Percentiles rank a stretch among this genome's conserved stretches.
phyloP scores from a whole-genome alignment of 2,888 invertebrate species.

The Elegia similella region DNA sequence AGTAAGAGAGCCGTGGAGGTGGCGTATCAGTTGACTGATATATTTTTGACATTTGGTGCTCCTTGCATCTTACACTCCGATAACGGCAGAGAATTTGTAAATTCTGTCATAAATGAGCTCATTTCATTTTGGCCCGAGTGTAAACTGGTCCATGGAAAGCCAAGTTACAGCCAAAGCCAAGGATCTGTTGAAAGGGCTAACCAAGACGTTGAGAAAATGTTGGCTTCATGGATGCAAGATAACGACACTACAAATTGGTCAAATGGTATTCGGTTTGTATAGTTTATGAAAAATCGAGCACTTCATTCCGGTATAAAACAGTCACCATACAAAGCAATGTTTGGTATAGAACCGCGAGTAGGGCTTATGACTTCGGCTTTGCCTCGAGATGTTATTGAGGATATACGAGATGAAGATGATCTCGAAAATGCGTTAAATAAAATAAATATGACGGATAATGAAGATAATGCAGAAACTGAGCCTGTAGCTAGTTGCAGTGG shows the following conservation, averaged over 20 bases:
- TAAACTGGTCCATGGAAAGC: slow-evolving; percentile 51
- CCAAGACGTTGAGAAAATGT: slow-evolving; percentile 30
- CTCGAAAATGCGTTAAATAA: too few species aligned
- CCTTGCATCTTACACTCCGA: slow-evolving; percentile 45
- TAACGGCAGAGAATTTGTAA: slow-evolving; percentile 42
- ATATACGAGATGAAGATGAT: too few species aligned
- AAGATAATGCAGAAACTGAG: too few species aligned
- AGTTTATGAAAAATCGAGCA: slow-evolving; percentile 29
- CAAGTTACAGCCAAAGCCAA: slow-evolving; percentile 42
- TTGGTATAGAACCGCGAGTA: slow-evolving; percentile 31
- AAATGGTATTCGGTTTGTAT: slow-evolving; percentile 26
- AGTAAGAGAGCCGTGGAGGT: slow-evolving; percentile 45
- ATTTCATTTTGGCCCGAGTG: slow-evolving; percentile 38
- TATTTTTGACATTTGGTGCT: slow-evolving; percentile 50
- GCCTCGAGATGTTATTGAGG: too few species aligned
- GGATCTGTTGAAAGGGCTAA: slow-evolving; percentile 26
- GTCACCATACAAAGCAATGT: slow-evolving; percentile 32
- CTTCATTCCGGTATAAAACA: slow-evolving; percentile 30
- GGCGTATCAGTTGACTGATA: slow-evolving; percentile 45
- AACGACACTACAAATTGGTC: slow-evolving; percentile 37
- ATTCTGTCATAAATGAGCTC: slow-evolving; percentile 32
- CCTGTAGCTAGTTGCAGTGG: too few species aligned
- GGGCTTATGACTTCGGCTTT: slow-evolving; percentile 24
- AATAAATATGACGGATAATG: too few species aligned
- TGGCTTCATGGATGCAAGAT: slow-evolving; percentile 34